phyloP scores from a whole-genome alignment of 2,888 invertebrate species.

The Serrognathus titanus region DNA sequence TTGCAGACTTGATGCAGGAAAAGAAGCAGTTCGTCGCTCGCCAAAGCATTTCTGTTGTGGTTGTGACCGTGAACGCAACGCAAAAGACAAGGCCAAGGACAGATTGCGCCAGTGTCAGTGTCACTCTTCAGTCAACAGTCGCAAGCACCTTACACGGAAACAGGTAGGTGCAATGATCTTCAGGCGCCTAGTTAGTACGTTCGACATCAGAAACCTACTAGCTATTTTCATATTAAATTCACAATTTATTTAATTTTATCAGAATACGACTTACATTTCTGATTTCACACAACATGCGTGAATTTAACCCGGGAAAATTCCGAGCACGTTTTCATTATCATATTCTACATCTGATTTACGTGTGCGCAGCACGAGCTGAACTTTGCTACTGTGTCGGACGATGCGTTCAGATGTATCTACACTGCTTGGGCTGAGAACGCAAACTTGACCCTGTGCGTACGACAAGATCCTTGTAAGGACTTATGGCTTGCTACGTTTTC shows the following conservation, averaged over 20 bases:
- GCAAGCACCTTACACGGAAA: slow-evolving; percentile 14
- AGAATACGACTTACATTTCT: no score
- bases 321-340: slow-evolving; percentile 13
- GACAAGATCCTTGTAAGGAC: no score
- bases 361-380: slow-evolving; percentile 17
- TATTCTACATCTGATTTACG: slow-evolving; percentile 22
- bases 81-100: slow-evolving; percentile 46
- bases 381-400: slow-evolving; percentile 9
- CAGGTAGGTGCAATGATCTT: slow-evolving; percentile 29
- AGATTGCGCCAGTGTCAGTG: slow-evolving; percentile 16
- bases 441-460: no score
- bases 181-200: not conserved
- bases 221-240: no score
- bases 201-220: no score
- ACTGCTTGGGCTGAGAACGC: no score
- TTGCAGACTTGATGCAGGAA: slow-evolving; percentile 43
- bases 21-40: slow-evolving; percentile 49
- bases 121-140: not conserved
- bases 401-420: not conserved
- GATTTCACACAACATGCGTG: no score
- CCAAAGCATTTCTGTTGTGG: slow-evolving; percentile 49
- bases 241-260: no score
- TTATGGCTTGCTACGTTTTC: no score
- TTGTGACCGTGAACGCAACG: slow-evolving; percentile 49
- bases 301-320: no score